phyloP scores from a whole-genome alignment of 2,113 vertebrate species.

The Hippocampus abdominalis region DNA sequence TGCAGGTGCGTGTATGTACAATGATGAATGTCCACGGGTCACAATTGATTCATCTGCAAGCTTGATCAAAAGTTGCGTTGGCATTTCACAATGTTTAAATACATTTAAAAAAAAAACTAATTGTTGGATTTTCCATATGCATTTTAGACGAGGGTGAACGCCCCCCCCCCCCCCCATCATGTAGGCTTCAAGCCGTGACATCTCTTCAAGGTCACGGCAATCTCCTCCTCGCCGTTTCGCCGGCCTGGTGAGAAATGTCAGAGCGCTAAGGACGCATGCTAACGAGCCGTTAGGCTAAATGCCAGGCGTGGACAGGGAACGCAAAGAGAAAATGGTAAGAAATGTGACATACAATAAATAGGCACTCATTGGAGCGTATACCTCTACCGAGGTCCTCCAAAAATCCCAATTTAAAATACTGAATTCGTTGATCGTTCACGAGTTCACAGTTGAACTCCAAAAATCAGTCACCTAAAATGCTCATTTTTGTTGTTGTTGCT shows the following conservation, averaged over 20 bases:
- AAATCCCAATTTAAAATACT: too few species aligned
- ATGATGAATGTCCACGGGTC: conserved; percentile 20
- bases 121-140: not conserved
- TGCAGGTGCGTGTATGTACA: conserved; percentile 10
- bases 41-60: conserved; percentile 16
- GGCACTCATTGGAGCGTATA: not conserved
- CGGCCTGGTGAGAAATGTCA: not conserved
- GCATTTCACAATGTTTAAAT: not conserved
- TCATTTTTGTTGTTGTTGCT: too few species aligned
- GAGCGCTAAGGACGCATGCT: not conserved
- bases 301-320: not conserved
- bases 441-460: too few species aligned
- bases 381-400: too few species aligned
- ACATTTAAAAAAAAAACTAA: not conserved
- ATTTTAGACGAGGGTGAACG: not conserved
- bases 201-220: not conserved
- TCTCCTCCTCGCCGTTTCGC: not conserved
- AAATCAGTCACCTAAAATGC: too few species aligned
- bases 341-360: not conserved
- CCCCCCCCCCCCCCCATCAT: not conserved
- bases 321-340: not conserved
- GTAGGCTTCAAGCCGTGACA: not conserved
- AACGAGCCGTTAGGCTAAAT: conserved; percentile 1
- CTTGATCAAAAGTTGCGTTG: conserved; percentile 15
- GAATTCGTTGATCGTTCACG: too few species aligned